These are phyloP conservation scores for Lemur catta DNA, from an alignment of 2,797 vertebrate species.

Conservation along the genomic window DNA sequence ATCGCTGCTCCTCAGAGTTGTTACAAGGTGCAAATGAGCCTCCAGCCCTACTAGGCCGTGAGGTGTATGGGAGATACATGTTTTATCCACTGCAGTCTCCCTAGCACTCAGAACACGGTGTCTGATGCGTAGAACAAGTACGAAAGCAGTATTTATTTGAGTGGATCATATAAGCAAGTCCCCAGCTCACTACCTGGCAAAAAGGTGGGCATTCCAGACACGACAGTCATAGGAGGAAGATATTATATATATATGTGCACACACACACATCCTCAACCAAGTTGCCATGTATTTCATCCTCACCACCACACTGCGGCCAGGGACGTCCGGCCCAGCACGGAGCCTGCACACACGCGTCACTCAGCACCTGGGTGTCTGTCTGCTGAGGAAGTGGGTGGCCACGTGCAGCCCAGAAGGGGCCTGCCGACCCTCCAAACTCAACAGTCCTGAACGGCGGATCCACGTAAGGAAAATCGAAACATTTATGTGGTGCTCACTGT, in stretches of 20 bases:
- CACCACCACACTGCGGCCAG: not conserved
- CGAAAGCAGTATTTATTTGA: not conserved
- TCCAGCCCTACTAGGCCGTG: not conserved
- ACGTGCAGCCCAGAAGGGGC: not conserved
- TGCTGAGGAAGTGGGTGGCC: not conserved
- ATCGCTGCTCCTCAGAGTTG: not conserved
- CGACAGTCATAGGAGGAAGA: not conserved
- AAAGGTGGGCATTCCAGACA: not conserved
- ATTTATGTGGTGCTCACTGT: not conserved
- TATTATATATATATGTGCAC: not conserved
- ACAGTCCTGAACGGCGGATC: not conserved
- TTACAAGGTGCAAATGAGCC: not conserved
- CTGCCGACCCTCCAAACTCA: not conserved
- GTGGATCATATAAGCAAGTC: not conserved
- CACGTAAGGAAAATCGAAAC: not conserved
- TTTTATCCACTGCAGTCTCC: not conserved
- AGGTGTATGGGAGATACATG: not conserved
- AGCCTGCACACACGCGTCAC: not conserved
- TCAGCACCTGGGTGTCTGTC: not conserved
- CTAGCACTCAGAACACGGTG: too few relatives aligned
- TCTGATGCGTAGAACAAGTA: not conserved
- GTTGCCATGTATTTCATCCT: not conserved
- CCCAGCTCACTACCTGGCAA: not conserved
- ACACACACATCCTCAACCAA: too few relatives aligned
- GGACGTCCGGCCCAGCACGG: fast-evolving